Evolutionary conservation across 2,888 invertebrate species (phyloP), one percentile per base, ranked within the genome.

Genomic region (Xanthorhoe spadicearia): DNA sequence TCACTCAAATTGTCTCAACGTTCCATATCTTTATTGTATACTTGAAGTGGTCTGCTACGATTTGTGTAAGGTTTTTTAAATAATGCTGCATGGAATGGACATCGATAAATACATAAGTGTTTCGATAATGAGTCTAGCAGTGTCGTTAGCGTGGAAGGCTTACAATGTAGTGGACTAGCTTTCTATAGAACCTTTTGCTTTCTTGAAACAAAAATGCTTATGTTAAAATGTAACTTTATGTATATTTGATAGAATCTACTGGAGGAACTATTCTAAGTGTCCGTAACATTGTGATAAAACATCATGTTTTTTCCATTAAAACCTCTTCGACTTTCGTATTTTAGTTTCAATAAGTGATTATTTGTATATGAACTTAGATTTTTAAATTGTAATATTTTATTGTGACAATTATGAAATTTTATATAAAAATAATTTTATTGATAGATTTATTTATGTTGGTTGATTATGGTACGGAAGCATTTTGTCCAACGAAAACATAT

Each of bases 241-340:
- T 92, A 92, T 91, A 92, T 91, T 92, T 90, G 87, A 84, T 86
- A 88, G 88, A 89, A 87, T 85, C 86, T 87, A 87, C 89, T 86
- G 87, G 83, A 70, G 86, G 88, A 88, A 83, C 84, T 82, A 68
- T 64, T 66, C 57, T 72, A 84, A 82, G 86, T 87, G 88, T 90
- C 92, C 89, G 87, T 92, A 91, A 90, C 87, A 88, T 92, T 93
- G 92, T 93, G 92, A 93, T 93, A 92, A 89, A 88, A 89, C 89
- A 85, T 88, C 84, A 88, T 85, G 87, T 87, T 89, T 89, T 89
- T 92, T 89, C 92, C 90, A 89, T 88, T 77, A 85, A 86, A 89
- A 79, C 86, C 82, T 82, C 88, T 89, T 88, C 81, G 85, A 80
- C 82, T 87, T 86, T 88, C 86, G 86, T 87, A 82, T 83, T 85